Conservation (phyloP, 2,113 vertebrate species). For the Eonycteris spelaea region DNA sequence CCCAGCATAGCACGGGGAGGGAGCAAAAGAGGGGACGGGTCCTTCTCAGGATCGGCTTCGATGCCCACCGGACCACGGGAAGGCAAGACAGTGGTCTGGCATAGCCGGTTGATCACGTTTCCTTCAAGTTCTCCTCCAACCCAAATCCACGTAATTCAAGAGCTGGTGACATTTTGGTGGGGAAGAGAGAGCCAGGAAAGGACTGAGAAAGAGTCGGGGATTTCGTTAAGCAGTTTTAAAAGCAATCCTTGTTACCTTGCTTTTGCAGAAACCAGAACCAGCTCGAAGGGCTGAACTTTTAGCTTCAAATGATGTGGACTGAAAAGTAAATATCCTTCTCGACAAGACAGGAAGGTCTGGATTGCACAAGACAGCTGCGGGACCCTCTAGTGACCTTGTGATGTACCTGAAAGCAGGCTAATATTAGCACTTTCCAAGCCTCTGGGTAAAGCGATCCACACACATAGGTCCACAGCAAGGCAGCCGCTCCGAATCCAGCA, state of each 20-base stretch:
- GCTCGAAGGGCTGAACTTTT: slow-evolving; percentile 61
- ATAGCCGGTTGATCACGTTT: slow-evolving; percentile 60
- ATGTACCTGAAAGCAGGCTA: slow-evolving; percentile 63
- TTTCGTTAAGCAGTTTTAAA: slow-evolving; percentile 61
- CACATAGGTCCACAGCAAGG: background rate
- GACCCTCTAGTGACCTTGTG: slow-evolving; percentile 70
- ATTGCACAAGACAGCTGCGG: background rate
- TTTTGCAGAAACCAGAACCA: slow-evolving; percentile 35
- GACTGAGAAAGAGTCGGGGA: background rate
- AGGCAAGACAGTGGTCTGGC: background rate
- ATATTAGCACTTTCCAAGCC: slow-evolving; percentile 1
- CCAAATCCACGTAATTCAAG: slow-evolving; percentile 46
- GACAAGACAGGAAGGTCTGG: slow-evolving; percentile 10
- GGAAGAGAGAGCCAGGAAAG: background rate
- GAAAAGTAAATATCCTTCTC: slow-evolving; percentile 29
- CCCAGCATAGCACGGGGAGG: background rate
- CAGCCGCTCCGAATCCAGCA: slow-evolving; percentile 10
- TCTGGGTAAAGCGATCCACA: slow-evolving; percentile 27
- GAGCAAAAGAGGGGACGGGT: slow-evolving; percentile 8
- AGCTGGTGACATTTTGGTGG: slow-evolving; percentile 64
- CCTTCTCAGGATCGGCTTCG: background rate
- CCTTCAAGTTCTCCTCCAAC: slow-evolving; percentile 63
- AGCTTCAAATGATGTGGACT: slow-evolving; percentile 34
- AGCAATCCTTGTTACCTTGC: slow-evolving; percentile 62
- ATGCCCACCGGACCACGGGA: background rate